Conservation (phyloP, 1,140 invertebrate species). For the Diorhabda sublineata region DNA sequence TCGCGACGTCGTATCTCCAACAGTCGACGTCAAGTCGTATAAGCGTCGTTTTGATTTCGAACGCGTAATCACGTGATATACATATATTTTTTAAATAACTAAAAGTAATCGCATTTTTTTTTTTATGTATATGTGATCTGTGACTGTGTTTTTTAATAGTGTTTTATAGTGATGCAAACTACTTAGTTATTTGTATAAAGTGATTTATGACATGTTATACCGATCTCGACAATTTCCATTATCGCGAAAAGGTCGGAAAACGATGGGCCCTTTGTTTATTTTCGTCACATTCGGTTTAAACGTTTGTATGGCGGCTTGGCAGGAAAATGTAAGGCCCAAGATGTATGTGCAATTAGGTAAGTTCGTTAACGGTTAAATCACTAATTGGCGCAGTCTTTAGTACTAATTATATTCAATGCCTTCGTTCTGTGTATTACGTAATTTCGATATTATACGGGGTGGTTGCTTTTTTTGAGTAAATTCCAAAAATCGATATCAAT, state of each 20-base stretch:
- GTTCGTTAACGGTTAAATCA: constrained; percentile 40
- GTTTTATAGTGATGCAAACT: constrained; percentile 17
- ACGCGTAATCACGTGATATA: constrained; percentile 5
- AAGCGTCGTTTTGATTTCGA: constrained; percentile 12
- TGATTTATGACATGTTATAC: constrained; percentile 33
- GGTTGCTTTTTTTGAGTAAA: too few relatives aligned
- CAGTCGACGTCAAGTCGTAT: constrained; percentile 45
- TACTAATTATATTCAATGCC: too few relatives aligned
- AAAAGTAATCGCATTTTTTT: background rate
- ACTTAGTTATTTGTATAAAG: constrained; percentile 1
- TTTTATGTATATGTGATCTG: background rate
- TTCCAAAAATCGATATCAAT: too few relatives aligned
- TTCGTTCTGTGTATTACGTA: too few relatives aligned
- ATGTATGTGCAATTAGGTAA: constrained; percentile 83
- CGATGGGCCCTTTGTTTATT: constrained; percentile 34
- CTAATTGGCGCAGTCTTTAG: too few relatives aligned
- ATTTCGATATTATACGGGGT: too few relatives aligned
- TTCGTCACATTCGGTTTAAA: constrained; percentile 29
- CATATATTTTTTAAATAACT: background rate
- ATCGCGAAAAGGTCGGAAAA: constrained; percentile 15
- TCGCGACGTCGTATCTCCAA: constrained; percentile 40
- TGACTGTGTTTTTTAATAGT: constrained; percentile 16
- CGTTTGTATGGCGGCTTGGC: constrained; percentile 58
- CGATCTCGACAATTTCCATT: background rate
- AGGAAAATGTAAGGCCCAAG: constrained; percentile 82